A percentile compares a stretch with the other conserved stretches of the same genome.
Evolutionary conservation across 1,140 invertebrate genomes (phyloP).

Genomic region (Nomia melanderi): DNA sequence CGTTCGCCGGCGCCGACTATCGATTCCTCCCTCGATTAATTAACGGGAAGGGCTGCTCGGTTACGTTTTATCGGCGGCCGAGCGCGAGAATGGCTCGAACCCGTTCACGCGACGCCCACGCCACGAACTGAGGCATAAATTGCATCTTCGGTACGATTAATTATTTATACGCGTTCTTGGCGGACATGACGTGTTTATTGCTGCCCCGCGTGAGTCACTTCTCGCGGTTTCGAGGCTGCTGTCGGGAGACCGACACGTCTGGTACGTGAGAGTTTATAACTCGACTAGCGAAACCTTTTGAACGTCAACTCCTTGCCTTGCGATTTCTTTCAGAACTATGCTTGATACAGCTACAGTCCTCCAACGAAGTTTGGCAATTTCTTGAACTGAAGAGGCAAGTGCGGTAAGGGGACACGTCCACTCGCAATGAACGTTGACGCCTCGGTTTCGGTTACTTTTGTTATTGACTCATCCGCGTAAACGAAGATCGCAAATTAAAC

Average conservation of each 20-base stretch:
- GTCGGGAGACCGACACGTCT: not conserved
- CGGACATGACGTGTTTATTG: slow-evolving; percentile 36
- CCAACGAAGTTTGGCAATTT: no score
- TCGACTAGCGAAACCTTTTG: not conserved
- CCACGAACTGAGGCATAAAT: slow-evolving; percentile 22
- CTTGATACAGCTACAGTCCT: no score
- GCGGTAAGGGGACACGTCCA: no score
- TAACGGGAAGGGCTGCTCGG: not conserved
- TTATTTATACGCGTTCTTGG: slow-evolving; percentile 47
- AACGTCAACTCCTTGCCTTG: no score
- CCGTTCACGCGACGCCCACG: not conserved
- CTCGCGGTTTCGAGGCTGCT: not conserved
- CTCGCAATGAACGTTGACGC: no score
- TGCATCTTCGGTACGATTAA: slow-evolving; percentile 36
- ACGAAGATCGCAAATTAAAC: no score
- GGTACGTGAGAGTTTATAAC: not conserved
- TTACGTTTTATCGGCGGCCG: not conserved
- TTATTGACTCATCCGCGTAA: no score
- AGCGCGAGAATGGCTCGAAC: slow-evolving; percentile 10
- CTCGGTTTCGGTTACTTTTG: no score
- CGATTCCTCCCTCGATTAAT: not conserved
- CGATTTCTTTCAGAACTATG: not conserved
- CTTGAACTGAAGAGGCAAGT: no score
- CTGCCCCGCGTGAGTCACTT: slow-evolving; percentile 12
- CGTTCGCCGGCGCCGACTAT: not conserved